A percentile compares a stretch with the other conserved stretches of the same genome.
phyloP scores from a whole-genome alignment of 2,888 invertebrate genomes.

The Pseudanteris insignis region DNA sequence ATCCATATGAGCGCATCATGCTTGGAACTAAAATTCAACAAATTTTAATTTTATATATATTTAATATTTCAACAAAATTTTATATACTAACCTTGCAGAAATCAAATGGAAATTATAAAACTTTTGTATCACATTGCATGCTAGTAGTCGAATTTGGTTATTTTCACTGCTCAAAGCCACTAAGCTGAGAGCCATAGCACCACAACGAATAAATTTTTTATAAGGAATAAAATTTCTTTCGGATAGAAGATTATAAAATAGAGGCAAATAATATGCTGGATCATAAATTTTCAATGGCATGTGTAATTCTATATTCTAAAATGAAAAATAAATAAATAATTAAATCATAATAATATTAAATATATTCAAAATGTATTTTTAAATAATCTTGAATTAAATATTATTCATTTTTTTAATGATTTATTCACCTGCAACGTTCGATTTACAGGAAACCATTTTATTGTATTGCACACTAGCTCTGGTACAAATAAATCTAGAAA shows the following conservation, averaged over 20 bases:
- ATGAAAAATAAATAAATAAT: background rate
- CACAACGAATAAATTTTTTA: conserved; percentile 75
- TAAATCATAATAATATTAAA: conserved; percentile 1
- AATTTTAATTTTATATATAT: background rate
- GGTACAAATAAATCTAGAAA: conserved; percentile 77
- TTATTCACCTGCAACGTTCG: conserved; percentile 70
- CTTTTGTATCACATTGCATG: conserved; percentile 78
- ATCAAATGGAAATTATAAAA: conserved; percentile 78
- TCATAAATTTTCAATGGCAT: conserved; percentile 85
- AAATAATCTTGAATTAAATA: background rate
- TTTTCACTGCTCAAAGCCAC: conserved; percentile 77
- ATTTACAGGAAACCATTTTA: conserved; percentile 76
- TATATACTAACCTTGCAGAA: conserved; percentile 70
- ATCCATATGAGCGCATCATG: conserved; percentile 73
- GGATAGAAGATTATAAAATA: conserved; percentile 78
- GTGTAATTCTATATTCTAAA: too few relatives aligned
- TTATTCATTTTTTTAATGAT: background rate
- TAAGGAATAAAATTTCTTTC: conserved; percentile 80
- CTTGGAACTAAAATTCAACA: conserved; percentile 70
- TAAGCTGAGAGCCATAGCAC: conserved; percentile 77
- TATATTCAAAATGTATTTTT: background rate
- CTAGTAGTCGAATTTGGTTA: conserved; percentile 74
- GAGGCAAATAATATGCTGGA: conserved; percentile 81
- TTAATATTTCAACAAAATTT: background rate
- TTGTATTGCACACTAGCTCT: conserved; percentile 73